Evolutionary conservation across 2,797 vertebrate species (phyloP).

Genomic region (Echiichthys vipera): DNA sequence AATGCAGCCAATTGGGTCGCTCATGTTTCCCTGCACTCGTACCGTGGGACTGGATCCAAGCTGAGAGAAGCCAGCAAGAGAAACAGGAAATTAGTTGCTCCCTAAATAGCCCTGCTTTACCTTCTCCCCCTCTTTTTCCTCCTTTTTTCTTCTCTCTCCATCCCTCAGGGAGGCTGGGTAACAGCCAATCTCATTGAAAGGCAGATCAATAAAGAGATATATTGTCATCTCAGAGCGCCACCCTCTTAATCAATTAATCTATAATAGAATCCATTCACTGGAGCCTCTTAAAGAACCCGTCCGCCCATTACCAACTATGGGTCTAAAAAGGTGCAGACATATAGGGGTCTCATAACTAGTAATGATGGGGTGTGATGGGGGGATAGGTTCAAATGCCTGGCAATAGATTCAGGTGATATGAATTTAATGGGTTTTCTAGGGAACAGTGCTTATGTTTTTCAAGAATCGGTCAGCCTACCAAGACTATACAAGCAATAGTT

Average conservation of each 20-base stretch:
- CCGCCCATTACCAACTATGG: slow-evolving; percentile 51
- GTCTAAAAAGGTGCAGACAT: slow-evolving; percentile 50
- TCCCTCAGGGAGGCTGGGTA: slow-evolving; percentile 71
- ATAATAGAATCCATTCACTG: slow-evolving; percentile 79
- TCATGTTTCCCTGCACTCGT: slow-evolving; percentile 16
- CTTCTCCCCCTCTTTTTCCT: slow-evolving; percentile 17
- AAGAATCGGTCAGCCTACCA: neutral
- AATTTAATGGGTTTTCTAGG: slow-evolving; percentile 52
- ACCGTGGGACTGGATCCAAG: slow-evolving; percentile 36
- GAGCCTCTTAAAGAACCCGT: slow-evolving; percentile 77
- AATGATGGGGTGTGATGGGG: slow-evolving; percentile 47
- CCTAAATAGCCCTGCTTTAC: slow-evolving; percentile 54
- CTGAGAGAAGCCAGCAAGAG: slow-evolving; percentile 23
- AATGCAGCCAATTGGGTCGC: slow-evolving; percentile 5
- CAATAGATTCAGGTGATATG: slow-evolving; percentile 53
- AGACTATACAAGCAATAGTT: slow-evolving; percentile 42
- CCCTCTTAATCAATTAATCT: slow-evolving; percentile 87
- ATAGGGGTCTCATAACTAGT: slow-evolving; percentile 48
- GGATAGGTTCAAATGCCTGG: slow-evolving; percentile 22
- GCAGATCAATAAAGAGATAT: slow-evolving; percentile 87
- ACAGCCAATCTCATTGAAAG: slow-evolving; percentile 83
- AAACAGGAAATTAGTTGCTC: slow-evolving; percentile 79
- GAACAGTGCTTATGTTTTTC: slow-evolving; percentile 33
- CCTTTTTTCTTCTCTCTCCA: slow-evolving; percentile 22
- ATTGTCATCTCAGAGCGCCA: slow-evolving; percentile 80